A percentile compares a stretch with the other conserved stretches of the same genome.
Conservation (phyloP, 2,113 vertebrate species). For the Promerops cafer region DNA sequence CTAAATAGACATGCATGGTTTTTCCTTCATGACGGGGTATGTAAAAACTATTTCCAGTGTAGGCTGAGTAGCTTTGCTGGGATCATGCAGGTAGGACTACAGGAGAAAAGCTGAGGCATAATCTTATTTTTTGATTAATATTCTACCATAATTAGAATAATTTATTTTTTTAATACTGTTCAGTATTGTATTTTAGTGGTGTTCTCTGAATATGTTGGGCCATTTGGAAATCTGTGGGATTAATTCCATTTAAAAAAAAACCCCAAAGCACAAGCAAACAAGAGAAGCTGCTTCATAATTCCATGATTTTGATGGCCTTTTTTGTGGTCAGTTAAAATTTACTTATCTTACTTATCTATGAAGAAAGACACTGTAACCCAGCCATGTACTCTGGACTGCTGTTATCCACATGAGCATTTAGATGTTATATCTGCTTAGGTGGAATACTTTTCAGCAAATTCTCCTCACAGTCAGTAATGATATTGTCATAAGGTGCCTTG, state of each 20-base stretch:
- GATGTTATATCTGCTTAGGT: neutral
- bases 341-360: neutral
- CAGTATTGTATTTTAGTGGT: neutral
- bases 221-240: neutral
- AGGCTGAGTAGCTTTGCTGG: neutral
- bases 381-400: neutral
- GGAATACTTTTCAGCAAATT: neutral
- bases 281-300: neutral
- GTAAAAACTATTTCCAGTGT: neutral
- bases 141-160: neutral
- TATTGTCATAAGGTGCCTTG: neutral
- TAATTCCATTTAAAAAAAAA: neutral
- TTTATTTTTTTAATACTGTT: neutral
- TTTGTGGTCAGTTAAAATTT: neutral
- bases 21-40: neutral
- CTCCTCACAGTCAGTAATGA: neutral
- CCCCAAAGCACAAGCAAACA: fast-evolving
- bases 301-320: neutral
- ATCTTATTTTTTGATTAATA: neutral
- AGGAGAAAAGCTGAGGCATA: neutral
- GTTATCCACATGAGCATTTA: neutral
- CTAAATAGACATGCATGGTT: neutral
- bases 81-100: neutral
- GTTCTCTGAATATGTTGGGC: neutral
- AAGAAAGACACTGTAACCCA: neutral